A percentile compares a stretch with the other conserved stretches of the same genome.
phyloP scores from a whole-genome alignment of 1,140 invertebrate species.

The Eupristina koningsbergeri region DNA sequence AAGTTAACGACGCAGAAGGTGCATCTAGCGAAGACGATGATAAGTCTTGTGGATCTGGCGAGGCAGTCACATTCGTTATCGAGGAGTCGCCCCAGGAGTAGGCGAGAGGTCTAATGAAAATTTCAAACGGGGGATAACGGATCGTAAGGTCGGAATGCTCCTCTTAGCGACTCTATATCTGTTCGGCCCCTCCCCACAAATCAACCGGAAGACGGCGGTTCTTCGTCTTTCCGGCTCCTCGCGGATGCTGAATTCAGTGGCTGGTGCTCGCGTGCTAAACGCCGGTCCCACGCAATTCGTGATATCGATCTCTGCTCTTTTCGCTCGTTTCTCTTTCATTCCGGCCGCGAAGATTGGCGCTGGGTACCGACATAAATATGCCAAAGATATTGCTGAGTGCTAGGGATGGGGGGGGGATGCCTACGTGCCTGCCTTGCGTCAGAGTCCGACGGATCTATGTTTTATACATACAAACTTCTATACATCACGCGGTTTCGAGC shows the following conservation, averaged over 20 bases:
- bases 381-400: slow-evolving; percentile 42
- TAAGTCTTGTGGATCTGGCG: slow-evolving; percentile 5
- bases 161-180: slow-evolving; percentile 19
- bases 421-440: slow-evolving; percentile 52
- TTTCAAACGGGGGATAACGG: slow-evolving; percentile 54
- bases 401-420: not conserved
- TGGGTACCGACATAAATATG: slow-evolving; percentile 54
- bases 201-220: no score
- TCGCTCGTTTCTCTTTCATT: not conserved
- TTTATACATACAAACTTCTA: slow-evolving; percentile 20
- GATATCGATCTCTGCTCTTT: slow-evolving; percentile 39
- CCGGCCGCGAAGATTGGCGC: not conserved
- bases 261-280: slow-evolving; percentile 37
- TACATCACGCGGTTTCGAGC: not conserved
- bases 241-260: not conserved
- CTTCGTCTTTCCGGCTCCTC: not conserved
- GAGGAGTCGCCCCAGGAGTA: not conserved
- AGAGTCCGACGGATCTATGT: slow-evolving; percentile 20
- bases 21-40: slow-evolving; percentile 18
- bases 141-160: slow-evolving; percentile 41
- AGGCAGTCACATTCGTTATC: slow-evolving; percentile 34
- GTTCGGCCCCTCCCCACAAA: not conserved
- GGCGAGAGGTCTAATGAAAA: slow-evolving; percentile 57
- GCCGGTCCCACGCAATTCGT: slow-evolving; percentile 16
- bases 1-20: slow-evolving; percentile 10